These are phyloP conservation scores for Eustalomyia histrio DNA, from an alignment of 2,888 invertebrate species.

Conservation along the genomic window DNA sequence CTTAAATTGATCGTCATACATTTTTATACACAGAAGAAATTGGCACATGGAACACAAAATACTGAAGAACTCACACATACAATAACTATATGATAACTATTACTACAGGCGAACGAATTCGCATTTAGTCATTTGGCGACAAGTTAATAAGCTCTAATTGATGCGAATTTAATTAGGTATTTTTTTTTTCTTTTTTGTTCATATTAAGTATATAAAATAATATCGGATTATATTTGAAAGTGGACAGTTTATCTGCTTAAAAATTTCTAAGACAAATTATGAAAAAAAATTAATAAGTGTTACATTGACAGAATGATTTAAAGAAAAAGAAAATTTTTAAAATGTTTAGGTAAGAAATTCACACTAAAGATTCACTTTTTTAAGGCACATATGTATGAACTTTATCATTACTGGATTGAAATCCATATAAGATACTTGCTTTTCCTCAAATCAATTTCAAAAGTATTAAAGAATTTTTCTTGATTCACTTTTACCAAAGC, in stretches of 20 bases:
- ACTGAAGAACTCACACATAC: background rate
- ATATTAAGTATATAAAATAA: background rate
- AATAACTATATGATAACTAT: background rate
- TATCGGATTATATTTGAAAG: background rate
- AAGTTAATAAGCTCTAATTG: constrained; percentile 37
- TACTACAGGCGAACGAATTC: background rate
- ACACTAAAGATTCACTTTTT: too few relatives aligned
- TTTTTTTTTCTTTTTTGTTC: background rate
- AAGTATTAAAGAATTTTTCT: background rate
- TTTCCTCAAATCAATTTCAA: constrained; percentile 5
- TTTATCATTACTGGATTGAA: too few relatives aligned
- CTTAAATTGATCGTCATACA: constrained; percentile 24
- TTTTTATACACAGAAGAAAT: background rate
- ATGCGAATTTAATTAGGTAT: background rate
- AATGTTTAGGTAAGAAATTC: too few relatives aligned
- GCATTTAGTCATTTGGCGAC: constrained; percentile 15
- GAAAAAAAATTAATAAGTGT: too few relatives aligned
- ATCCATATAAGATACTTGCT: too few relatives aligned
- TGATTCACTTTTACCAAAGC: background rate
- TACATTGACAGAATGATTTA: too few relatives aligned
- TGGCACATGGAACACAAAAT: background rate
- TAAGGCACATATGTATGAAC: too few relatives aligned
- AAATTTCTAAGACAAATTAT: too few relatives aligned
- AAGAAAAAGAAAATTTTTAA: too few relatives aligned
- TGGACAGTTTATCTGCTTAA: background rate